Percentiles rank a stretch among this genome's conserved stretches.
Evolutionary conservation across 2,113 vertebrate species (phyloP).

Genomic region (Sus scrofa): DNA sequence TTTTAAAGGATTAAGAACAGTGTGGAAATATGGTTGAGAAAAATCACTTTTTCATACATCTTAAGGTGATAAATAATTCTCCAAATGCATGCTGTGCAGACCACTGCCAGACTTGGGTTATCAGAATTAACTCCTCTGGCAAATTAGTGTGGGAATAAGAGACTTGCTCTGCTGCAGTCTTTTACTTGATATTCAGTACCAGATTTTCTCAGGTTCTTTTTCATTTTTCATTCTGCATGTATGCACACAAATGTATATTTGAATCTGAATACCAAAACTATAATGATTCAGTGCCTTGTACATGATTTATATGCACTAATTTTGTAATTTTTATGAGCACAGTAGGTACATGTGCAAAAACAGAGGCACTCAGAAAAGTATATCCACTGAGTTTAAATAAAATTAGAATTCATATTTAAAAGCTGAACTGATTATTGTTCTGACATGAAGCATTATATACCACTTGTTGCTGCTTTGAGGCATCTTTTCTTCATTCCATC

Average conservation of each 20-base stretch:
- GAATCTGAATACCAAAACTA: slow-evolving; percentile 4
- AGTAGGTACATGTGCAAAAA: slow-evolving; percentile 42
- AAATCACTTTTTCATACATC: slow-evolving; percentile 57
- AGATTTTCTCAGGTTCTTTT: slow-evolving; percentile 66
- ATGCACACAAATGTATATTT: slow-evolving; percentile 55
- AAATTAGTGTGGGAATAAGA: slow-evolving; percentile 75
- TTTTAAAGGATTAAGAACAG: slow-evolving; percentile 72
- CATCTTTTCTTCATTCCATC: neutral
- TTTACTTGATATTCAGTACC: slow-evolving; percentile 63
- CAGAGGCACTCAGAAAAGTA: slow-evolving; percentile 46
- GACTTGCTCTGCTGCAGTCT: slow-evolving; percentile 43
- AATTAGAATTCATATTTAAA: slow-evolving; percentile 68
- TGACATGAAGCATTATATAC: neutral
- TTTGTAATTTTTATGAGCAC: slow-evolving; percentile 66
- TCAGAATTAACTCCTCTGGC: slow-evolving; percentile 74
- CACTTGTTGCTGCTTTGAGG: neutral
- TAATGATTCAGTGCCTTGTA: slow-evolving; percentile 42
- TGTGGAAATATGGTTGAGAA: neutral
- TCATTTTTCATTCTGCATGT: slow-evolving; percentile 54
- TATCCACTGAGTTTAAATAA: slow-evolving; percentile 67
- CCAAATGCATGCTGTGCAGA: neutral
- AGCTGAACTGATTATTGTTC: slow-evolving; percentile 23
- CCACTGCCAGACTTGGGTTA: slow-evolving; percentile 65
- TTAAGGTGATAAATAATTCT: slow-evolving; percentile 64
- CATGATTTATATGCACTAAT: slow-evolving; percentile 61